Percentiles rank a stretch among this genome's conserved stretches.
Evolutionary conservation across 2,797 vertebrate genomes (phyloP).

Genomic region (Cyclura pinguis): DNA sequence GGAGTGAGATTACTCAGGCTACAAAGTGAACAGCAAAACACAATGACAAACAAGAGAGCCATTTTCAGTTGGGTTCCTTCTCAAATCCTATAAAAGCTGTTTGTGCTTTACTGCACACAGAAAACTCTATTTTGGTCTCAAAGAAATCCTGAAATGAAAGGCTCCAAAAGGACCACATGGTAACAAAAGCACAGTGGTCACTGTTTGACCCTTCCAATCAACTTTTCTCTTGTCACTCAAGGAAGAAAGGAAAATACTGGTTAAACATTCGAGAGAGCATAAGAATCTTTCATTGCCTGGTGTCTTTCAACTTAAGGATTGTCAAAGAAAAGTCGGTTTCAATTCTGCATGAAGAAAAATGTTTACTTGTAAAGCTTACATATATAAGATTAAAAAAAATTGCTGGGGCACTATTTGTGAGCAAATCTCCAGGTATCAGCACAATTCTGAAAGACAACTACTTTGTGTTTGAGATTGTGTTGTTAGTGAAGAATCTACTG

Average conservation of each 20-base stretch:
- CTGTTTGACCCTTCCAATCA: neutral
- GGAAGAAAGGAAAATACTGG: accelerated
- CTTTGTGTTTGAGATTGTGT: neutral
- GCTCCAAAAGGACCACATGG: neutral
- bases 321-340: conserved; percentile 34
- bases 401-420: conserved; percentile 13
- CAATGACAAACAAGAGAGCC: neutral
- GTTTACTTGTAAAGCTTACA: conserved; percentile 9
- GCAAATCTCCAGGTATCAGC: neutral
- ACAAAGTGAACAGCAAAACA: neutral
- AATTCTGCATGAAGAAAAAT: neutral
- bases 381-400: conserved; percentile 21
- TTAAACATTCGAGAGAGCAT: neutral
- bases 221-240: accelerated
- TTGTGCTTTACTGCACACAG: neutral
- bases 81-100: neutral
- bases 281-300: neutral
- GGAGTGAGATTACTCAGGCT: neutral
- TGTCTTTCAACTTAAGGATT: neutral
- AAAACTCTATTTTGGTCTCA: neutral
- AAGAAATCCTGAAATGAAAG: conserved; percentile 18
- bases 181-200: neutral
- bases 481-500: neutral
- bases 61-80: neutral
- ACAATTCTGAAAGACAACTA: neutral